A percentile compares a stretch with the other conserved stretches of the same genome.
Conservation (phyloP, 2,113 vertebrate species). For the Austrofundulus limnaeus region DNA sequence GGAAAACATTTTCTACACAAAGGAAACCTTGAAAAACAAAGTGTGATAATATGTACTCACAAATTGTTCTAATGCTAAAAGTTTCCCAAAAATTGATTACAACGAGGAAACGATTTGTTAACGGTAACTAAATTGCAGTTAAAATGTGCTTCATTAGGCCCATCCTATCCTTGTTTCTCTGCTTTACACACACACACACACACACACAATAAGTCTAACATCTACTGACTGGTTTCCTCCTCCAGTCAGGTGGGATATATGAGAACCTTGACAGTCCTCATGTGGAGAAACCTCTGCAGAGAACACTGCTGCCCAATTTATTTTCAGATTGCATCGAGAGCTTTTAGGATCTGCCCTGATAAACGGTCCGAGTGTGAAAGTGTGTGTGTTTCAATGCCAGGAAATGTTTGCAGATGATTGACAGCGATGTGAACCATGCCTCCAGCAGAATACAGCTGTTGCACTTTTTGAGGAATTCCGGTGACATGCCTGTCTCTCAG, state of each 20-base stretch:
- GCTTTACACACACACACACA: not conserved
- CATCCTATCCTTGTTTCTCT: not conserved
- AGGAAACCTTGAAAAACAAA: not conserved
- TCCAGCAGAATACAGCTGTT: constrained; percentile 36
- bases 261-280: constrained; percentile 39
- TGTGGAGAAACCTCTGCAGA: constrained; percentile 29
- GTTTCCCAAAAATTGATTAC: constrained; percentile 93
- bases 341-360: constrained; percentile 11
- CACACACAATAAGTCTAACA: constrained; percentile 7
- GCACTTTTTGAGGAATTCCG: constrained; percentile 19
- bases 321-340: constrained; percentile 32
- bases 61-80: constrained; percentile 75
- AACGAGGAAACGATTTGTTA: constrained; percentile 76
- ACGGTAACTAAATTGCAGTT: constrained; percentile 6
- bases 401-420: constrained; percentile 21
- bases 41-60: constrained; percentile 2
- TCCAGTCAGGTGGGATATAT: constrained; percentile 29
- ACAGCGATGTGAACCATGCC: constrained; percentile 50
- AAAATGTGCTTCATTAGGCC: not conserved
- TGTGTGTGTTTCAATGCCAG: constrained; percentile 9
- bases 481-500: constrained; percentile 30
- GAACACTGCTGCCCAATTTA: constrained; percentile 22
- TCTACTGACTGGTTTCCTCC: constrained; percentile 13
- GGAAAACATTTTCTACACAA: no score
- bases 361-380: constrained; percentile 1